Conservation (phyloP, 2,797 vertebrate species). For the Acanthurus leucopareius region DNA sequence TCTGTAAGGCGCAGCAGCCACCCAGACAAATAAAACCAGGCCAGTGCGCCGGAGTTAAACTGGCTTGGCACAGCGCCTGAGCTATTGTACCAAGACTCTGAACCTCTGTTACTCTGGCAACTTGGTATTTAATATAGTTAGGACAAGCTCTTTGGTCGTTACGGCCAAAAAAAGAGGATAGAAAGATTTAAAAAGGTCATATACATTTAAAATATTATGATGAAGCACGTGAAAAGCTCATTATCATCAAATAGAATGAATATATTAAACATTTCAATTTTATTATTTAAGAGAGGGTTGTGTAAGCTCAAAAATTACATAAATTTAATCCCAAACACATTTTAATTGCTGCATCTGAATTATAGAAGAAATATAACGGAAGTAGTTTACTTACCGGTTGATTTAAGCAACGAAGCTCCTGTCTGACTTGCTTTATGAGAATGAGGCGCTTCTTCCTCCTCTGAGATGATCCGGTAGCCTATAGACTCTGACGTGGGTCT, state of each 20-base stretch:
- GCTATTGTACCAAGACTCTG: no score
- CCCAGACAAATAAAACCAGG: slow-evolving; percentile 15
- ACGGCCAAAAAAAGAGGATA: background rate
- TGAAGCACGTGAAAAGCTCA: no score
- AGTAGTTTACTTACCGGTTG: slow-evolving; percentile 66
- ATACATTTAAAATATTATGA: no score
- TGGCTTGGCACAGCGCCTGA: background rate
- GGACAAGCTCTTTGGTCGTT: background rate
- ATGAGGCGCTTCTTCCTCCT: slow-evolving; percentile 25
- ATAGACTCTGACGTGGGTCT: slow-evolving; percentile 22
- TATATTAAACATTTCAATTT: no score
- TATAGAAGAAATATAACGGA: background rate
- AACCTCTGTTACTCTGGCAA: background rate
- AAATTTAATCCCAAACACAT: background rate
- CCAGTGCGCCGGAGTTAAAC: background rate
- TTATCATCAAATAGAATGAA: no score
- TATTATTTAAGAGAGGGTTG: no score
- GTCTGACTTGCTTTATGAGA: background rate
- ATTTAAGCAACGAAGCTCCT: background rate
- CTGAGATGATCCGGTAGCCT: slow-evolving; percentile 16
- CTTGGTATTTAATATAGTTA: background rate
- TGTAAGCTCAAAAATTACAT: no score
- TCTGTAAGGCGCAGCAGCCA: background rate
- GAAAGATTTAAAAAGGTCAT: no score
- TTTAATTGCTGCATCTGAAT: background rate